Percentiles rank a stretch among this genome's conserved stretches.
Conservation (phyloP, 2,797 vertebrate genomes). For the Thalassophryne amazonica region DNA sequence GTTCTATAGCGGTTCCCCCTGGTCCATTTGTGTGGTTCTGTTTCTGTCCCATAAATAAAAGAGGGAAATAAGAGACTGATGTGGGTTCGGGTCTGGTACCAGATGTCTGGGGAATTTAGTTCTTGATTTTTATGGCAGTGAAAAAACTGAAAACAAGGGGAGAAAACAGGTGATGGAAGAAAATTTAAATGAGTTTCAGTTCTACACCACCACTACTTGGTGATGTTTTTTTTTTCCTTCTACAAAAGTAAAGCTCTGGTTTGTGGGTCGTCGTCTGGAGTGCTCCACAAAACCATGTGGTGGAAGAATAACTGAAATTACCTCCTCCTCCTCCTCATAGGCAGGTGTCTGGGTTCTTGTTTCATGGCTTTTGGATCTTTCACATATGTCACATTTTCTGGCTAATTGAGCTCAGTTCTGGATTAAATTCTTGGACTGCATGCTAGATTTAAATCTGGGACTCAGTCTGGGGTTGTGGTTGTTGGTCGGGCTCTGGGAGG, state of each 20-base stretch:
- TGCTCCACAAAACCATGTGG: constrained; percentile 38
- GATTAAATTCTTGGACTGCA: constrained; percentile 41
- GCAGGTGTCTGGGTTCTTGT: constrained; percentile 66
- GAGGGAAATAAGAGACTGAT: constrained; percentile 32
- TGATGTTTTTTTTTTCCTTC: constrained; percentile 4
- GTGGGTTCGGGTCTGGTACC: constrained; percentile 30
- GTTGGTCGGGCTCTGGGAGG: constrained; percentile 28
- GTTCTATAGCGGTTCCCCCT: constrained; percentile 45
- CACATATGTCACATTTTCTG: constrained; percentile 55
- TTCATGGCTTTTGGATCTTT: constrained; percentile 47
- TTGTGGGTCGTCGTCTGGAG: constrained; percentile 52
- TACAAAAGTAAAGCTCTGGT: constrained; percentile 43
- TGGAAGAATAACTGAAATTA: constrained; percentile 39
- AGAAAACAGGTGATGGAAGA: constrained; percentile 53
- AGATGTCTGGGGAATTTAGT: constrained; percentile 47
- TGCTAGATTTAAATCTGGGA: constrained; percentile 48
- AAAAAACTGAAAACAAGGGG: constrained; percentile 8
- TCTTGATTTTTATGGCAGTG: constrained; percentile 18
- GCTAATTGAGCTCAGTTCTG: constrained; percentile 42
- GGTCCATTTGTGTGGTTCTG: constrained; percentile 61
- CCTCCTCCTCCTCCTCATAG: constrained; percentile 4
- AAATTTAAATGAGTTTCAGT: constrained; percentile 25
- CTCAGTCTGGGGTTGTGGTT: constrained; percentile 41
- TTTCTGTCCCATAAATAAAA: constrained; percentile 67
- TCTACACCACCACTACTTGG: constrained; percentile 8